phyloP scores from a whole-genome alignment of 2,888 invertebrate genomes.

The Anagyrus pseudococci region DNA sequence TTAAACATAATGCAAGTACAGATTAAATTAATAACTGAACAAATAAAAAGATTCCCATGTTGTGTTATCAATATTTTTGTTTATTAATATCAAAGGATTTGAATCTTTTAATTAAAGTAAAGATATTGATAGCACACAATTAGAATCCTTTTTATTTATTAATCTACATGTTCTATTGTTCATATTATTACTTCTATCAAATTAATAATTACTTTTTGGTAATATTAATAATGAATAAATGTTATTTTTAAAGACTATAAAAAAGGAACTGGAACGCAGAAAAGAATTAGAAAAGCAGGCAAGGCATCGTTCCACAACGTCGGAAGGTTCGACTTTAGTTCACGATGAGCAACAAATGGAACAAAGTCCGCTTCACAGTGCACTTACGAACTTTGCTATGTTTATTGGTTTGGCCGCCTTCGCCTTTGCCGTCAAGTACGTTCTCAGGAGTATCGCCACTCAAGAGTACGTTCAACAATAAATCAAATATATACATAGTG shows the following conservation, averaged over 20 bases:
- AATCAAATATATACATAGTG: neutral
- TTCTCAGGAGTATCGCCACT: constrained; percentile 78
- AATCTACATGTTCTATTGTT: too few relatives aligned
- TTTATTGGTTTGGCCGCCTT: constrained; percentile 90
- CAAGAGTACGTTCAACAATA: constrained; percentile 56
- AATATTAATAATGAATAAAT: neutral
- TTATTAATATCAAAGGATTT: too few relatives aligned
- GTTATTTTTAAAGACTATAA: constrained; percentile 54
- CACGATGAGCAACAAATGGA: constrained; percentile 55
- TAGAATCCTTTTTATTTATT: too few relatives aligned
- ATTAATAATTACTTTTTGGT: constrained; percentile 5
- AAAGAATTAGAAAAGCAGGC: constrained; percentile 63
- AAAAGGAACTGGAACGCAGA: constrained; percentile 62
- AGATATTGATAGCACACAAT: too few relatives aligned
- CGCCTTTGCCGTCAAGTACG: constrained; percentile 92
- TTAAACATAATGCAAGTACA: too few relatives aligned
- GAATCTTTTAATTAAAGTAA: too few relatives aligned
- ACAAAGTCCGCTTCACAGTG: constrained; percentile 76
- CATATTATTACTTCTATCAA: too few relatives aligned
- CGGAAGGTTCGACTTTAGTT: constrained; percentile 54
- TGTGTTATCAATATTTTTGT: too few relatives aligned
- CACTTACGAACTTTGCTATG: constrained; percentile 86
- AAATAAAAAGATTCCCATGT: too few relatives aligned
- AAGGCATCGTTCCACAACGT: constrained; percentile 54
- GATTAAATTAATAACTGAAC: too few relatives aligned